These are phyloP conservation scores for Coremacera marginata DNA, from an alignment of 2,888 invertebrate genomes.

Conservation along the genomic window DNA sequence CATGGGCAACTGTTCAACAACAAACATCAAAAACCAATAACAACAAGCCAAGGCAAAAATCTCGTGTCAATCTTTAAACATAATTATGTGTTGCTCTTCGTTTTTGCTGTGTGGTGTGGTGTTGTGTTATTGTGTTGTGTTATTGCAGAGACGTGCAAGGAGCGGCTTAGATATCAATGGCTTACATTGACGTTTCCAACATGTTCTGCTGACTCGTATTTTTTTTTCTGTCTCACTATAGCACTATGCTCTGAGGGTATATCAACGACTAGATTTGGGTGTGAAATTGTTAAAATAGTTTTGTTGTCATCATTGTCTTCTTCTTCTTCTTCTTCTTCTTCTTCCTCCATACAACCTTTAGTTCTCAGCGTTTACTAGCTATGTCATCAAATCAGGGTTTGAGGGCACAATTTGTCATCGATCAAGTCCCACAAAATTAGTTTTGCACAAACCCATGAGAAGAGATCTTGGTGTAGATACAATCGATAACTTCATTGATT, in stretches of 20 bases:
- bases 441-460: not conserved
- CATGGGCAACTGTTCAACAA: no score
- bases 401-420: constrained; percentile 30
- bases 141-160: constrained; percentile 13
- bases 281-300: constrained; percentile 31
- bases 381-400: constrained; percentile 2
- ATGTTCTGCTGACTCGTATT: not conserved
- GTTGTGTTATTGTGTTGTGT: not conserved
- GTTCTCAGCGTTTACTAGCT: constrained; percentile 1
- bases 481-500: constrained; percentile 21
- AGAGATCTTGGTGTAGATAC: not conserved
- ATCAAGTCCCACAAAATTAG: constrained; percentile 20
- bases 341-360: not conserved
- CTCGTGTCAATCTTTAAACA: constrained; percentile 48
- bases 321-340: not conserved
- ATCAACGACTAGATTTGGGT: not conserved
- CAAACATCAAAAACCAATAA: not conserved
- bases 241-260: not conserved
- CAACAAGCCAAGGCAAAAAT: constrained; percentile 6
- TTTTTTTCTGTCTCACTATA: not conserved
- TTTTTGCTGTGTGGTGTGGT: not conserved
- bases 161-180: constrained; percentile 19
- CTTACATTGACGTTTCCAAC: constrained; percentile 17
- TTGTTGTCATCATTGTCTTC: not conserved
- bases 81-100: constrained; percentile 44